phyloP scores from a whole-genome alignment of 1,140 invertebrate species.

The Nasonia longicornis region DNA sequence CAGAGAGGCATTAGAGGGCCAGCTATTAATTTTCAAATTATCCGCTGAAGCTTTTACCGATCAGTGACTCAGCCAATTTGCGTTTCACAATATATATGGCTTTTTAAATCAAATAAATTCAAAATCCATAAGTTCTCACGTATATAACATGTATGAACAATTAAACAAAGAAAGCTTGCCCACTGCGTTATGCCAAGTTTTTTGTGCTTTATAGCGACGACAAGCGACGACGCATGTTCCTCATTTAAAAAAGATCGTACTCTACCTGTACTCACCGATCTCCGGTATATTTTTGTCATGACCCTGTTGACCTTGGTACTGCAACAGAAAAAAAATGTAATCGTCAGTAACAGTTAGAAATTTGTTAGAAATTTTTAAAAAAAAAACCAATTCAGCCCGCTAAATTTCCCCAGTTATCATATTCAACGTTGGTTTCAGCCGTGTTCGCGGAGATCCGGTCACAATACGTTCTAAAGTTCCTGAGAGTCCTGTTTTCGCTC shows the following conservation, averaged over 20 bases:
- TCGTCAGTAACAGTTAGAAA: too few relatives aligned
- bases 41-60: neutral
- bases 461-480: too few relatives aligned
- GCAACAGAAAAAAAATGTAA: slow-evolving; percentile 52
- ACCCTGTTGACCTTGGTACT: slow-evolving; percentile 56
- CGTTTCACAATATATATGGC: slow-evolving; percentile 11
- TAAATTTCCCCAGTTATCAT: too few relatives aligned
- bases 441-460: too few relatives aligned
- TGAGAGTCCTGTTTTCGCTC: too few relatives aligned
- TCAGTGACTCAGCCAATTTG: slow-evolving; percentile 13
- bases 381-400: too few relatives aligned
- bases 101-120: neutral
- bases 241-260: slow-evolving; percentile 25
- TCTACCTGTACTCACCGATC: slow-evolving; percentile 60
- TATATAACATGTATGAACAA: neutral
- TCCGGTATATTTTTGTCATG: slow-evolving; percentile 64
- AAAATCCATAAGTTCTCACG: too few relatives aligned
- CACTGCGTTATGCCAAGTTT: neutral
- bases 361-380: too few relatives aligned
- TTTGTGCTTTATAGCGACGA: slow-evolving; percentile 6
- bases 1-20: slow-evolving; percentile 5
- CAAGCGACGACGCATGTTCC: slow-evolving; percentile 23
- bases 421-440: too few relatives aligned
- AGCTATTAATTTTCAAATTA: slow-evolving; percentile 30
- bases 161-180: slow-evolving; percentile 18